Base-by-base conservation (phyloP, 2,113 vertebrate genomes). In the Hipposideros armiger region DNA sequence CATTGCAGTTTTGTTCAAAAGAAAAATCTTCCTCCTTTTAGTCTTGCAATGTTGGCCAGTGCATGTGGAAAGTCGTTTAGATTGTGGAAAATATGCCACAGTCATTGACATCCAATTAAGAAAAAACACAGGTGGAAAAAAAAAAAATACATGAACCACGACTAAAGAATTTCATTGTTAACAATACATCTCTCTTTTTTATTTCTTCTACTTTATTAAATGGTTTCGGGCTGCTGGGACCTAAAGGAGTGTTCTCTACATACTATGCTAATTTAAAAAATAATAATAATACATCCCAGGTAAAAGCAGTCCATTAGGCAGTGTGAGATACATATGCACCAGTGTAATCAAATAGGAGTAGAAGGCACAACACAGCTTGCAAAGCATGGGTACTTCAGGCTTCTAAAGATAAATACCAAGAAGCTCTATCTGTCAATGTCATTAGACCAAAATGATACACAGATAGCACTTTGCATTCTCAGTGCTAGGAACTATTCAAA, bases 161-260 rank as follows among this genome's bases (percentile, higher is more conserved):
- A 62, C 16, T 36, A 47, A 93, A 84, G 26, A 66, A 77, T 9
- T 76, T 92, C 42, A 32, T 42, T 88, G 50, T 70, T 36, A 88
- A 72, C 9, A 36, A 64, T 32, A 8, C 16, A 11, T 78, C 11
- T 69, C 22, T 70, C 24, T 40, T 88, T 77, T 73, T 67, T 67
- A 14, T n/a, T 83, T 91, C 32, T 90, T 81, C 60, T n/a, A 95
- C 36, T 87, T 77, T 60, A 30, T 11, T 90, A 69, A 93, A 84
- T 47, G 10, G 66, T 42, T 83, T 83, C 10, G 4, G 7, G 20
- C 30, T 67, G 1, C 64, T 62, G 2, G 20, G 50, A 42, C 11
- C 60, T 70, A 62, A 94, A 52, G 81, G 20, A 40, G 14, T n/a
- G 2, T 69, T 24, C 16, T 36, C n/a, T 22, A 83, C 83, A 74